Evolutionary conservation across 2,888 invertebrate genomes (phyloP).

Genomic region (Drosophila meridionalis): DNA sequence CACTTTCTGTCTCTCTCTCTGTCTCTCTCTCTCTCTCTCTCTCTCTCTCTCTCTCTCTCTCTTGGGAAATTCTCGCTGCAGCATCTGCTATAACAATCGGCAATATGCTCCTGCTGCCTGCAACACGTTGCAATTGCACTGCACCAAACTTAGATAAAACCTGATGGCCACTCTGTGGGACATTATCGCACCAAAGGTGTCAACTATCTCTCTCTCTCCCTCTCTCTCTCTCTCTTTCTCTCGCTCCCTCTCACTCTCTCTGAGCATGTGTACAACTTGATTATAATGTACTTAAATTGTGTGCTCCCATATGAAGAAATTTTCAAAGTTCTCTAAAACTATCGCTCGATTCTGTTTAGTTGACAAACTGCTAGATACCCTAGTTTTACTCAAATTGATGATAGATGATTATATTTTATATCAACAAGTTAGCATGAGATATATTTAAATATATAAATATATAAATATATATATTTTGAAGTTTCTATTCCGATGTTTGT

Average conservation of each 20-base stretch:
- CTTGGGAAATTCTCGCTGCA: conserved; percentile 8
- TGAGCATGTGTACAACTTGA: not conserved
- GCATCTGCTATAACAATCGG: not conserved
- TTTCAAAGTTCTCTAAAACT: not conserved
- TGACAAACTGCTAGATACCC: not conserved
- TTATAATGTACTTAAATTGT: conserved; percentile 6
- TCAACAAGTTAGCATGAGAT: not conserved
- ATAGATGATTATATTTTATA: not conserved
- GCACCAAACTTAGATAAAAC: conserved; percentile 44
- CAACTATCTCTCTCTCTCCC: not conserved
- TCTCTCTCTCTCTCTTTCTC: not conserved
- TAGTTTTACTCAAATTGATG: not conserved
- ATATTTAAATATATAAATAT: too few relatives aligned
- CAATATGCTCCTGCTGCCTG: conserved; percentile 45
- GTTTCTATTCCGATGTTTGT: not conserved
- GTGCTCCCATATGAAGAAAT: not conserved
- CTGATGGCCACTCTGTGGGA: conserved; percentile 35
- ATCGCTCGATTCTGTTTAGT: not conserved
- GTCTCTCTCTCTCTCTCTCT: not conserved
- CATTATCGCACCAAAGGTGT: conserved; percentile 9
- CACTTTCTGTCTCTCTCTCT: not conserved
- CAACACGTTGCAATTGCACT: conserved; percentile 43
- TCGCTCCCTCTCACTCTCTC: not conserved
- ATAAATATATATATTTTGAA: too few relatives aligned
- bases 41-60: not conserved